Base-by-base conservation (phyloP, 2,113 vertebrate genomes). In the Forbesichthys papilliferus region DNA sequence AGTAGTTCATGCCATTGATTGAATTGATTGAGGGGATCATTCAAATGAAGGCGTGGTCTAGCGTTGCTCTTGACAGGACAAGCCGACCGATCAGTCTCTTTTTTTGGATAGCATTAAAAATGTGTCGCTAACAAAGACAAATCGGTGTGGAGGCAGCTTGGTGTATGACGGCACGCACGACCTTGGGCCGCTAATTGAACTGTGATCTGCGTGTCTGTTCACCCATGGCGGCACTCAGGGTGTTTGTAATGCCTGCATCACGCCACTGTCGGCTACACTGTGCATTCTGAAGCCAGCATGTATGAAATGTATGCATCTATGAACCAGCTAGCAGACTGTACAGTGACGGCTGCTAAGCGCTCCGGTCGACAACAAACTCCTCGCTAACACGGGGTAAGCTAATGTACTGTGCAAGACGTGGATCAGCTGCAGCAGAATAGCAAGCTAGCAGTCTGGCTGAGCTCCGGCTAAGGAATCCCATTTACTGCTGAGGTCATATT, bases 41-140 rank as follows among this genome's bases (percentile, higher is more conserved):
- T 91, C 83, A 76, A 86, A 91, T 89, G 83, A 79, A 87, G 82
- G 84, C 69, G 63, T 56, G 61, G 81, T 79, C 82, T 64, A 77
- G 18, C 34, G 76, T 87, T 87, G 84, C 71, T 77, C 84, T 33
- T 65, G 74, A 81, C 80, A 73, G 71, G 75, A 74, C 67, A 64
- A 79, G 76, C 85, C 67, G 74, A 87, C 82, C 84, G 71, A 83
- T 86, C 78, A 20, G 66, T 80, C 82, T 81, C 80, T 85, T 82
- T 79, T 84, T 42, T 63, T 57, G 60, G 51, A 69, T 57, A 80
- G 84, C 68, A 61, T 84, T 81, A 71, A 56, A 79, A 86, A 75
- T 18, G 70, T 77, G 77, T 68, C 53, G 71, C 86, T 91, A 92
- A 91, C 84, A 86, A 91, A 92, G 91, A 92, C 78, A 77, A 90